Conservation (phyloP, 2,113 vertebrate species). For the Tautogolabrus adspersus region DNA sequence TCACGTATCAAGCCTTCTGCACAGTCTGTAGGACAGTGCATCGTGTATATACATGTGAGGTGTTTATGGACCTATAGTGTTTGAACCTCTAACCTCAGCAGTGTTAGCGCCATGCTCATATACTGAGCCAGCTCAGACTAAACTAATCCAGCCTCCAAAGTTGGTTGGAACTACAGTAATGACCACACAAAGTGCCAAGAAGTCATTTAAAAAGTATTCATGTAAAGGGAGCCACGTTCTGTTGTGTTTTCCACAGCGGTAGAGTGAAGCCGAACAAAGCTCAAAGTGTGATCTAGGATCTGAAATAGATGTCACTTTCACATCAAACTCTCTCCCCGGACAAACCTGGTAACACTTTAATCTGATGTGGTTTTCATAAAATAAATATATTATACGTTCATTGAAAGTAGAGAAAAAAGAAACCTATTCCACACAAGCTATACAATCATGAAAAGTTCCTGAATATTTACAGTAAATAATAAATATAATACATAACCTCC, state of each 20-base stretch:
- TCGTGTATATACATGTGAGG: conserved; percentile 20
- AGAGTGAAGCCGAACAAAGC: neutral
- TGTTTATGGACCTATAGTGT: conserved; percentile 29
- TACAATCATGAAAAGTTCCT: no score
- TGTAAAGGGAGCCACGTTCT: neutral
- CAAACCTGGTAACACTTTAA: neutral
- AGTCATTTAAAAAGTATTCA: neutral
- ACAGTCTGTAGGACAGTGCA: neutral
- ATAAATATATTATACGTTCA: no score
- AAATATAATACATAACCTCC: no score
- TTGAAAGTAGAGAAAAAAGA: no score
- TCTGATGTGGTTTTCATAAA: conserved; percentile 22
- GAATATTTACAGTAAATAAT: no score
- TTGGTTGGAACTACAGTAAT: conserved; percentile 9
- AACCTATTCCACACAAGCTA: no score
- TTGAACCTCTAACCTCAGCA: conserved; percentile 67
- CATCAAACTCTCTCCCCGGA: neutral
- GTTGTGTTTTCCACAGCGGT: neutral
- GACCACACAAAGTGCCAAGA: conserved; percentile 10
- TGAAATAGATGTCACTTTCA: neutral
- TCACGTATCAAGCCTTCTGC: neutral
- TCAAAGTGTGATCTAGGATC: neutral
- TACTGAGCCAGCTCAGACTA: conserved; percentile 40
- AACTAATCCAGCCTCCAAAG: conserved; percentile 34
- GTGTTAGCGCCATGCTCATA: conserved; percentile 62